phyloP scores from a whole-genome alignment of 2,797 vertebrate species.

The Tolypeutes matacus region DNA sequence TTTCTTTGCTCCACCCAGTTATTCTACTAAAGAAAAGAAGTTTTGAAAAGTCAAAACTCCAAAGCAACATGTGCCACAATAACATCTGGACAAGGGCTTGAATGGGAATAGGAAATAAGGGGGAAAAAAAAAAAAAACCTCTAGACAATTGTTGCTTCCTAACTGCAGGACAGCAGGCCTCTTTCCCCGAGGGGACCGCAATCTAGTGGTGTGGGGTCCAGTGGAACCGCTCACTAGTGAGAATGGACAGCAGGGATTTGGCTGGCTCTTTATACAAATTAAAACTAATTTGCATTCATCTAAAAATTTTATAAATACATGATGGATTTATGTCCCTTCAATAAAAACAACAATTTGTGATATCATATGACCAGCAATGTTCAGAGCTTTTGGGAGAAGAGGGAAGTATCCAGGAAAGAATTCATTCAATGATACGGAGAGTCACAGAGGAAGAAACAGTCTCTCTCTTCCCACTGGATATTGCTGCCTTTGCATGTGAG shows the following conservation, averaged over 20 bases:
- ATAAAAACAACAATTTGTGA: neutral
- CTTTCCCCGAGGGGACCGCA: neutral
- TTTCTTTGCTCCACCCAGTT: conserved; percentile 61
- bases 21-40: conserved; percentile 67
- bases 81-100: conserved; percentile 71
- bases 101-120: conserved; percentile 54
- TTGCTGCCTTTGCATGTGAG: no score
- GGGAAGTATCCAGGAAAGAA: no score
- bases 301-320: conserved; percentile 43
- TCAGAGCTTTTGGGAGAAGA: no score
- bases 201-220: neutral
- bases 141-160: neutral
- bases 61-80: conserved; percentile 6
- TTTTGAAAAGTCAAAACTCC: conserved; percentile 49
- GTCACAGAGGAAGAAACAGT: no score
- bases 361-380: neutral
- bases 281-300: conserved; percentile 47
- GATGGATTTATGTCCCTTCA: neutral
- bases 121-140: neutral
- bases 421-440: no score
- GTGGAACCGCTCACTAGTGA: neutral
- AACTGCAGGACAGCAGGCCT: neutral
- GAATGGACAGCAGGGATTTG: neutral
- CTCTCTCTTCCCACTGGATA: no score
- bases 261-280: conserved; percentile 39